Evolutionary conservation across 1,140 invertebrate genomes (phyloP).

Genomic region (Muscidifurax raptorellus): DNA sequence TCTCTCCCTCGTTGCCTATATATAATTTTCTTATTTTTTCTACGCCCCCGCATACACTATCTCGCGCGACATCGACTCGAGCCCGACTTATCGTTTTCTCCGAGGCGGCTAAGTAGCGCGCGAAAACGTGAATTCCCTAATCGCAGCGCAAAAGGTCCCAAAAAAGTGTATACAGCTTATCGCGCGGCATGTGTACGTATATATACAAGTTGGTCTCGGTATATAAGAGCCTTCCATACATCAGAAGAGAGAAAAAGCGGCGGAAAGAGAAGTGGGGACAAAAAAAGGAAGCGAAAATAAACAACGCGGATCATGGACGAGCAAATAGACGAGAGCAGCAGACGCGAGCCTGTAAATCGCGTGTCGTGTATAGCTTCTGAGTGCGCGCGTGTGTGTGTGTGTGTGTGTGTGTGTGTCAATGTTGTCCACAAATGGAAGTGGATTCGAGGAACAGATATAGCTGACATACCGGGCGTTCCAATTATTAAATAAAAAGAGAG

Average conservation of each 20-base stretch:
- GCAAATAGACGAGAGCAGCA: background rate
- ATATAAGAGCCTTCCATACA: background rate
- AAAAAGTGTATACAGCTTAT: background rate
- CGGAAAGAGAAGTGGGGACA: background rate
- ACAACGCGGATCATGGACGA: background rate
- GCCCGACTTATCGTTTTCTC: background rate
- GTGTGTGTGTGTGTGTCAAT: constrained; percentile 1
- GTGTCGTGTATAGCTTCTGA: constrained; percentile 17
- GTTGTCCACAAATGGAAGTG: constrained; percentile 65
- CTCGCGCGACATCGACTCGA: background rate
- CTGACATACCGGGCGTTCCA: constrained; percentile 66
- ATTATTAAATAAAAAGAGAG: constrained; percentile 67
- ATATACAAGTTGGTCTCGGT: too few species aligned
- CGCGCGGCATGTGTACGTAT: too few species aligned
- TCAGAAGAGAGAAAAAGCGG: background rate
- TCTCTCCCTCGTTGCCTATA: background rate
- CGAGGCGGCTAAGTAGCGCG: constrained; percentile 16
- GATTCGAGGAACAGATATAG: constrained; percentile 66
- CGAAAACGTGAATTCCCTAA: constrained; percentile 31
- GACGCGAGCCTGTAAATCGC: constrained; percentile 42
- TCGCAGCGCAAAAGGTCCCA: background rate
- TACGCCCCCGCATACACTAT: background rate
- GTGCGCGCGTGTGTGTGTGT: background rate
- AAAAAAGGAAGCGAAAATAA: background rate
- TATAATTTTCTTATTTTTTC: background rate